phyloP scores from a whole-genome alignment of 2,888 invertebrate genomes.

The Ophioninae sp. region DNA sequence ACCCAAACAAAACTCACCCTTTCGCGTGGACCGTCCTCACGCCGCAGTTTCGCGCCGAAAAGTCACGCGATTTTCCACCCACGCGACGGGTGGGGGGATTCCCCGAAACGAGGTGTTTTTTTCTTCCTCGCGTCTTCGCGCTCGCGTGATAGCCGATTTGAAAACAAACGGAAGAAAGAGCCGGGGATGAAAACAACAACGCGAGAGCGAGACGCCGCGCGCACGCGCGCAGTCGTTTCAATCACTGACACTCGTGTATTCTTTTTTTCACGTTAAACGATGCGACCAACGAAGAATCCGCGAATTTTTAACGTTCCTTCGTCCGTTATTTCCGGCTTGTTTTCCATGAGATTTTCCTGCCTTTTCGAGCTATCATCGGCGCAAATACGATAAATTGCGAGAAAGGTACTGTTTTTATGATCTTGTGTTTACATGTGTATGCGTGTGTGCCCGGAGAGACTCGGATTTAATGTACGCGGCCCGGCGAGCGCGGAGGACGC shows the following conservation, averaged over 20 bases:
- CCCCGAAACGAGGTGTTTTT: background rate
- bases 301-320: slow-evolving; percentile 11
- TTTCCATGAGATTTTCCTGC: background rate
- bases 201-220: slow-evolving; percentile 15
- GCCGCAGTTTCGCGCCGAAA: background rate
- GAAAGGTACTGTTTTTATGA: background rate
- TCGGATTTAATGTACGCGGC: slow-evolving; percentile 24
- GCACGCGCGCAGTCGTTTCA: slow-evolving; percentile 48
- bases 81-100: background rate
- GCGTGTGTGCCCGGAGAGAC: background rate
- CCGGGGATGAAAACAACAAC: slow-evolving; percentile 18
- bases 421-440: background rate
- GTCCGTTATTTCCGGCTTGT: background rate
- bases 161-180: slow-evolving; percentile 25
- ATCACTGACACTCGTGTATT: slow-evolving; percentile 16
- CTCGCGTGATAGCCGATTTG: background rate
- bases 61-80: slow-evolving; percentile 1
- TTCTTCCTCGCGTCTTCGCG: background rate
- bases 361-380: background rate
- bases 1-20: slow-evolving; percentile 66
- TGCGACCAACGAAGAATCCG: slow-evolving; percentile 6
- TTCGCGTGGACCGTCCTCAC: slow-evolving; percentile 60
- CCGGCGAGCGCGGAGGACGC: slow-evolving; percentile 55
- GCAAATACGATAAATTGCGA: background rate
- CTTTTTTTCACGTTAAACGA: background rate